phyloP scores from a whole-genome alignment of 2,888 invertebrate genomes.

The Lepidonotus clava region DNA sequence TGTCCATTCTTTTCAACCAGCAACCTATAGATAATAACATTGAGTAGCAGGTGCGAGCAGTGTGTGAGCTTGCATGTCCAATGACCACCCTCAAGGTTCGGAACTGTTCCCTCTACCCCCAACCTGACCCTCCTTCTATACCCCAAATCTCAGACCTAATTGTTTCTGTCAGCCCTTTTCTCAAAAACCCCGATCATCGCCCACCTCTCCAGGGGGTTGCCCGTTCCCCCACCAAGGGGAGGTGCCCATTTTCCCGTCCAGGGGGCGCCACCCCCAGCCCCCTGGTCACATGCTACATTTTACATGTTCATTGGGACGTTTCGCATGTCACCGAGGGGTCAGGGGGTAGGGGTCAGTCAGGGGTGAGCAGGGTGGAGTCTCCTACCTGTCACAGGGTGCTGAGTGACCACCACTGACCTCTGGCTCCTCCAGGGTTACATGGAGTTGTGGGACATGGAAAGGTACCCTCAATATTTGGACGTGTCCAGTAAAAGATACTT shows the following conservation, averaged over 20 bases:
- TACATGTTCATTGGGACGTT: conserved; percentile 2
- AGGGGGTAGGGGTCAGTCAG: neutral
- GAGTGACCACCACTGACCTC: conserved; percentile 11
- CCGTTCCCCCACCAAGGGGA: neutral
- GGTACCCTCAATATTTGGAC: too few relatives aligned
- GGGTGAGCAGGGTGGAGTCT: neutral
- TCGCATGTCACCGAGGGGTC: neutral
- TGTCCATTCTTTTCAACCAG: too few relatives aligned
- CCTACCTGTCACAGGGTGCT: neutral
- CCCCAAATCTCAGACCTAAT: neutral
- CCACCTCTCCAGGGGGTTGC: neutral
- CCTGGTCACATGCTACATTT: conserved; percentile 26
- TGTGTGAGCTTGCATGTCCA: too few relatives aligned
- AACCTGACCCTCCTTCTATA: neutral
- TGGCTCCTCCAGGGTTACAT: too few relatives aligned
- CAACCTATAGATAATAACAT: too few relatives aligned
- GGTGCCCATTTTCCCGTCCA: neutral
- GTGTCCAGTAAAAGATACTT: too few relatives aligned
- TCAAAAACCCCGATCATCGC: neutral
- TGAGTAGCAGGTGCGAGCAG: neutral
- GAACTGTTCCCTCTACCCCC: too few relatives aligned
- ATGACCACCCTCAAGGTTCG: too few relatives aligned
- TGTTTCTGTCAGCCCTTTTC: neutral
- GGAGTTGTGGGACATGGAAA: too few relatives aligned
- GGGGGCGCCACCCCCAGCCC: neutral